These are phyloP conservation scores for Hassar affinis DNA, from an alignment of 2,113 vertebrate genomes.

Conservation along the genomic window DNA sequence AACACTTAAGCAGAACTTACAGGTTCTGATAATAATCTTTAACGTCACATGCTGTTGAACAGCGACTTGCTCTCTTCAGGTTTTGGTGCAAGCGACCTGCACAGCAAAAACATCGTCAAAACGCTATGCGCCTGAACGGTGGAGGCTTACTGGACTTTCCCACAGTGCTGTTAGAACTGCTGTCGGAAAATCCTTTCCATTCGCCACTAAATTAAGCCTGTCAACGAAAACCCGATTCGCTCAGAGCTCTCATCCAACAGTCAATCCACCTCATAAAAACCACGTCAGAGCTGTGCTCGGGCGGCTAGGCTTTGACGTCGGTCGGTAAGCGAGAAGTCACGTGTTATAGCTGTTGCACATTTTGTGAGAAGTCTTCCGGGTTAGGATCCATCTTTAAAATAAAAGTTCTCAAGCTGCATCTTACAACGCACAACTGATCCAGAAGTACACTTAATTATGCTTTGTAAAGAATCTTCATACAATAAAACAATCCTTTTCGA, in stretches of 20 bases:
- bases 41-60: neutral
- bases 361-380: neutral
- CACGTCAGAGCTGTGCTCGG: neutral
- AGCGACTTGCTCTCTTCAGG: neutral
- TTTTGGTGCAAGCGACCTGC: neutral
- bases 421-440: neutral
- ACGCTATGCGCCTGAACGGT: neutral
- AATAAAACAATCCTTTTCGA: neutral
- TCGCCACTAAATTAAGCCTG: neutral
- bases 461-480: too few species aligned
- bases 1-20: neutral
- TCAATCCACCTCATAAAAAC: too few species aligned
- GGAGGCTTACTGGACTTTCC: neutral
- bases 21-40: neutral
- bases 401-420: conserved; percentile 6
- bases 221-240: neutral
- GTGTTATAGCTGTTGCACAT: neutral
- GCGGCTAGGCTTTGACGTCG: neutral
- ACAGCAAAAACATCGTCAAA: neutral
- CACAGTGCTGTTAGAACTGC: neutral
- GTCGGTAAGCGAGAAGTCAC: neutral
- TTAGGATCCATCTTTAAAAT: neutral
- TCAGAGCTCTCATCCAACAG: neutral
- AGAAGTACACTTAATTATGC: neutral
- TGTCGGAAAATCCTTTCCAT: neutral